Evolutionary conservation across 2,797 vertebrate species (phyloP).

Genomic region (Rhinogobio ventralis): DNA sequence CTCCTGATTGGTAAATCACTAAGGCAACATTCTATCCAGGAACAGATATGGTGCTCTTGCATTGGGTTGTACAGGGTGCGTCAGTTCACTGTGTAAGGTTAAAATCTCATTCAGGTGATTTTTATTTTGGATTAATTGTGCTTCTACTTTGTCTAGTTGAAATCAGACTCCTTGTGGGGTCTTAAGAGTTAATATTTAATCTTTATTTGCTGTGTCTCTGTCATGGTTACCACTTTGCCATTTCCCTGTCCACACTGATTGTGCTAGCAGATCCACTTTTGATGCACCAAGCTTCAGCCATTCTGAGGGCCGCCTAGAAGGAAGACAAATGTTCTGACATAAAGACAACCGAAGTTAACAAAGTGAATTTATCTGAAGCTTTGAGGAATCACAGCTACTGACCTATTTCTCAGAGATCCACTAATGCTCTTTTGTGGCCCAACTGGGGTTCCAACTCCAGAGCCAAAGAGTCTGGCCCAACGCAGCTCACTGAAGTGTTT

Average conservation of each 20-base stretch:
- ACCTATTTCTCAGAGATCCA: slow-evolving; percentile 54
- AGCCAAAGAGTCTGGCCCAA: slow-evolving; percentile 94
- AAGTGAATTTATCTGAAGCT: neutral
- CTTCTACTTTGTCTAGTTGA: slow-evolving; percentile 10
- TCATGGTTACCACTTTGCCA: slow-evolving; percentile 63
- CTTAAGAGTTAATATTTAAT: slow-evolving; percentile 20
- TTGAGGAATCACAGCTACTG: slow-evolving; percentile 9
- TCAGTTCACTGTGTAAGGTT: neutral
- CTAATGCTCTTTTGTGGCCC: slow-evolving; percentile 66
- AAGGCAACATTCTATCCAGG: neutral
- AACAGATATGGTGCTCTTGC: neutral
- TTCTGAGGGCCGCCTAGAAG: slow-evolving; percentile 84
- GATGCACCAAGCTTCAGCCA: slow-evolving; percentile 91
- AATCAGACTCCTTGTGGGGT: slow-evolving; percentile 11
- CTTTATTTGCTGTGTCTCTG: slow-evolving; percentile 35
- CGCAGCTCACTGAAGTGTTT: slow-evolving; percentile 74
- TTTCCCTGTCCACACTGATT: slow-evolving; percentile 81
- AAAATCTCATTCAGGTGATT: slow-evolving; percentile 13
- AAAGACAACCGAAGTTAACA: slow-evolving; percentile 13
- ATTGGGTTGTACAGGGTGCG: neutral
- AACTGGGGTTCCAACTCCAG: slow-evolving; percentile 64
- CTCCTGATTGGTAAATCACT: neutral
- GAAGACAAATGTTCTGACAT: slow-evolving; percentile 45
- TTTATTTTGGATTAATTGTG: slow-evolving; percentile 28
- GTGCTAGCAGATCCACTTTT: slow-evolving; percentile 85